These are phyloP conservation scores for Ommatoiulus sabulosus DNA, from an alignment of 2,888 invertebrate genomes.

Conservation along the genomic window DNA sequence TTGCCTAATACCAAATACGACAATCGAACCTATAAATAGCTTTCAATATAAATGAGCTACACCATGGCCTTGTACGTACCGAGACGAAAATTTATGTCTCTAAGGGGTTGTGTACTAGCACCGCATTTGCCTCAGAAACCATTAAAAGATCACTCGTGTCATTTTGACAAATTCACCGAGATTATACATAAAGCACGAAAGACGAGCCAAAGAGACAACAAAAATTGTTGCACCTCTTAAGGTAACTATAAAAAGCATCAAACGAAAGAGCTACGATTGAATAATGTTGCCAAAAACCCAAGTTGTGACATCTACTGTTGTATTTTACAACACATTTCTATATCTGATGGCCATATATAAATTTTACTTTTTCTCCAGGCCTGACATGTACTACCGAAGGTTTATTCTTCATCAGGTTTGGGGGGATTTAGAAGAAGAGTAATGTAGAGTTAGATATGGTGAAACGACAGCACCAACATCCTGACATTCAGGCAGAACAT, in stretches of 20 bases:
- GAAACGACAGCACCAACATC: not conserved
- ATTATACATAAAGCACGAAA: not conserved
- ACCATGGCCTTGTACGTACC: not conserved
- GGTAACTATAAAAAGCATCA: not conserved
- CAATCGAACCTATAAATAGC: not conserved
- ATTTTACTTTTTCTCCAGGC: not conserved
- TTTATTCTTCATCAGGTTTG: not conserved
- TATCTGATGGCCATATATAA: not conserved
- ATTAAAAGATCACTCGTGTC: constrained; percentile 4
- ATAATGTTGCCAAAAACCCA: not conserved
- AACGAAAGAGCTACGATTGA: not conserved
- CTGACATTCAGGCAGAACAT: too few species aligned
- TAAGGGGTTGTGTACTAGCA: not conserved
- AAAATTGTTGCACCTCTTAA: constrained; percentile 15
- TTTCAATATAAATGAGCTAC: constrained; percentile 21
- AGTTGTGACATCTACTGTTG: not conserved
- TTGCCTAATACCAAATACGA: not conserved
- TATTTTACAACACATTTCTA: not conserved
- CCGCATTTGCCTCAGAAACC: not conserved
- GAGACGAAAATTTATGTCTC: not conserved
- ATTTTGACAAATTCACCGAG: constrained; percentile 31
- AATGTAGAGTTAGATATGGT: not conserved
- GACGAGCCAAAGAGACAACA: not conserved
- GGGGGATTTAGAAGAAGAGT: not conserved
- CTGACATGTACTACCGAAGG: not conserved